Percentiles rank a stretch among this genome's conserved stretches.
phyloP scores from a whole-genome alignment of 2,113 vertebrate genomes.

The Indicator maculatus region DNA sequence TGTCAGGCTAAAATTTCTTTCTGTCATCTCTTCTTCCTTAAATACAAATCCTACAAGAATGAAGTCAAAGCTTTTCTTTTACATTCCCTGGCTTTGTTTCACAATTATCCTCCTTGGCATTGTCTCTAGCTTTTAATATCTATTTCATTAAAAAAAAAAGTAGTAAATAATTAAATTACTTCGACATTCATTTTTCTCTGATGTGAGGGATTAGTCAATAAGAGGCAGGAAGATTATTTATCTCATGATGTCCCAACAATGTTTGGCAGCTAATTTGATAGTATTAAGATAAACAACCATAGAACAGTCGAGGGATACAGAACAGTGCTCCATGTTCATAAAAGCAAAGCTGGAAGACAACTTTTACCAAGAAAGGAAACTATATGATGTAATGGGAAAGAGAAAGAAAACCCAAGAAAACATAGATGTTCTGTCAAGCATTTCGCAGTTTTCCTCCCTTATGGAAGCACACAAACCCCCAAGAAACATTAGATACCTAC shows the following conservation, averaged over 20 bases:
- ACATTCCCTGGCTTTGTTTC: background rate
- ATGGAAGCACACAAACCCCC: background rate
- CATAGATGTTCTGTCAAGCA: background rate
- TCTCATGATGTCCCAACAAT: background rate
- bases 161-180: background rate
- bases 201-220: background rate
- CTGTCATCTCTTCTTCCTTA: background rate
- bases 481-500: background rate
- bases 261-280: background rate
- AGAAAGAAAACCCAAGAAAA: background rate
- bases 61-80: background rate
- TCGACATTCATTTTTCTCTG: background rate
- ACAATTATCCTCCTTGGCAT: background rate
- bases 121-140: background rate
- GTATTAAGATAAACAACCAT: background rate
- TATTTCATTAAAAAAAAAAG: background rate
- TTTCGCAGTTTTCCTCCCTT: background rate
- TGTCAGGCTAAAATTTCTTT: background rate
- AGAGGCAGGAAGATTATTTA: background rate
- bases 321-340: background rate
- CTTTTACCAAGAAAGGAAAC: constrained; percentile 1
- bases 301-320: background rate
- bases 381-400: background rate
- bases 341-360: background rate
- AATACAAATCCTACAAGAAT: background rate